These are phyloP conservation scores for Netelia fuscicornis DNA, from an alignment of 2,888 invertebrate species.

Conservation along the genomic window DNA sequence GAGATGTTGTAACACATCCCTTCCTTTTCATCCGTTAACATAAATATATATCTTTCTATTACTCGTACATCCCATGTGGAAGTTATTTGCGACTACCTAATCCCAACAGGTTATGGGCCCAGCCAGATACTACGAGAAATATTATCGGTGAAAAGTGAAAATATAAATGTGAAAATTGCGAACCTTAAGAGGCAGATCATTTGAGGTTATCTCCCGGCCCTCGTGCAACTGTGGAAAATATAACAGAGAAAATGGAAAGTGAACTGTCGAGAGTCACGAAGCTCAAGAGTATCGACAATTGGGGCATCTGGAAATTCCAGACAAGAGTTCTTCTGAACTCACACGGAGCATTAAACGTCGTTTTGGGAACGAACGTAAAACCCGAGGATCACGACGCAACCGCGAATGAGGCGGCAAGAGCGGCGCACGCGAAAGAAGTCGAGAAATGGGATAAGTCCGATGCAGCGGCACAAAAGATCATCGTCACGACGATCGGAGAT, in stretches of 20 bases:
- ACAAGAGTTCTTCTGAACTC: background rate
- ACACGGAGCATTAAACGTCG: background rate
- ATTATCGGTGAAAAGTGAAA: background rate
- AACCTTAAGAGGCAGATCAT: background rate
- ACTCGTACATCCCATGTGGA: too few species aligned
- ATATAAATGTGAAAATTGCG: background rate
- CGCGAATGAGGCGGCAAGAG: background rate
- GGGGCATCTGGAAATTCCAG: constrained; percentile 22
- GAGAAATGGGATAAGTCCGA: constrained; percentile 60
- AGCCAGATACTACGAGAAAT: background rate
- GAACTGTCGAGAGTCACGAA: background rate
- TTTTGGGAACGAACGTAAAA: background rate
- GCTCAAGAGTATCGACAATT: background rate
- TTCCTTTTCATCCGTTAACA: too few species aligned
- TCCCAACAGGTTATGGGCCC: constrained; percentile 14
- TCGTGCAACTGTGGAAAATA: background rate
- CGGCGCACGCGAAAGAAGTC: background rate
- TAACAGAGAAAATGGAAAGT: background rate
- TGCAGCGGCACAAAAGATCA: constrained; percentile 64
- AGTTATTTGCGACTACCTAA: too few species aligned
- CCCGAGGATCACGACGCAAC: constrained; percentile 24
- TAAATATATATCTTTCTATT: too few species aligned
- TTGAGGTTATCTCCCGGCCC: constrained; percentile 14
- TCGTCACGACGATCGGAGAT: constrained; percentile 59
- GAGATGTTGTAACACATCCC: too few species aligned